A percentile compares a stretch with the other conserved stretches of the same genome.
Evolutionary conservation across 2,797 vertebrate genomes (phyloP).

Genomic region (Gouania willdenowi): DNA sequence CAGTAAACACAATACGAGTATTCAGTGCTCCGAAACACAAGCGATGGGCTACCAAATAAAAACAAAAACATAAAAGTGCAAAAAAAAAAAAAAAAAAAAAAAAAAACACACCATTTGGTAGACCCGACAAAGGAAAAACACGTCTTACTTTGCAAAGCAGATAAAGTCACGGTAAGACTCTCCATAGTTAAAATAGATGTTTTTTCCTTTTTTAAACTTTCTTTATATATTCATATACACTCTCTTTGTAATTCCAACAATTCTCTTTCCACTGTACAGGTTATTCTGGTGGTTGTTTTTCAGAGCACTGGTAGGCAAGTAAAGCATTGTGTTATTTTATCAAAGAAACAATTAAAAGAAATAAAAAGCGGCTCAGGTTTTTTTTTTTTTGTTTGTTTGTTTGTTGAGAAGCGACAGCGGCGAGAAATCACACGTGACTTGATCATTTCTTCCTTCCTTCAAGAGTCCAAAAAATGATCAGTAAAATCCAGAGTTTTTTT

Average conservation of each 20-base stretch:
- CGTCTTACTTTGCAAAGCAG: constrained; percentile 73
- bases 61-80: constrained; percentile 75
- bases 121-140: constrained; percentile 59
- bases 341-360: constrained; percentile 2
- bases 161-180: constrained; percentile 67
- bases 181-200: constrained; percentile 79
- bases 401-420: constrained; percentile 3
- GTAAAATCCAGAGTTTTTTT: constrained; percentile 2
- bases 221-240: constrained; percentile 77
- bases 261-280: constrained; percentile 63
- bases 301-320: constrained; percentile 11
- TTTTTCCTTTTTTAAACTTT: constrained; percentile 73
- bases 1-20: constrained; percentile 82
- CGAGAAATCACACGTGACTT: constrained; percentile 2
- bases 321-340: constrained; percentile 8
- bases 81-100: constrained; percentile 75
- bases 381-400: too few relatives aligned
- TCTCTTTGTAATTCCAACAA: constrained; percentile 65
- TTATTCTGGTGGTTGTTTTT: constrained; percentile 24
- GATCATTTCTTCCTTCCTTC: constrained; percentile 24
- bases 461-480: constrained; percentile 15
- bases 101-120: constrained; percentile 79
- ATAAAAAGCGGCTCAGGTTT: neutral
- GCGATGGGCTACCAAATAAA: constrained; percentile 72
- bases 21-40: constrained; percentile 80